A percentile compares a stretch with the other conserved stretches of the same genome.
These are phyloP conservation scores for Habrosyne pyritoides DNA, from an alignment of 2,888 invertebrate species.

Conservation along the genomic window DNA sequence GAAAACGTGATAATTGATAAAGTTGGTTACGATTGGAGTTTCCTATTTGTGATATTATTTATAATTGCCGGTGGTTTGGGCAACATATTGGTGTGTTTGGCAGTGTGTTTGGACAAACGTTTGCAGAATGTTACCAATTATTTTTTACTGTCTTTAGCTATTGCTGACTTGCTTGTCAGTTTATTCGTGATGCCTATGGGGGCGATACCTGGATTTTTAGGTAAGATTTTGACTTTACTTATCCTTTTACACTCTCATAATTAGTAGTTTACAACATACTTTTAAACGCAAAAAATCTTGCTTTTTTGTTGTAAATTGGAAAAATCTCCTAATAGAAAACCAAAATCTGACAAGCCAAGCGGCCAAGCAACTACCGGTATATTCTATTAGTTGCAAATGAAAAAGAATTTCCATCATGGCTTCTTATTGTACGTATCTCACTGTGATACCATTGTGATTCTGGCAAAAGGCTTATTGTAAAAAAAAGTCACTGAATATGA, in stretches of 20 bases:
- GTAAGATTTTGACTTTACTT: conserved; percentile 89
- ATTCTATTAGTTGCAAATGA: too few species aligned
- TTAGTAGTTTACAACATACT: too few species aligned
- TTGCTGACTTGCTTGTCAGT: conserved; percentile 96
- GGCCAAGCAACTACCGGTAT: too few species aligned
- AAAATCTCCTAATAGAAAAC: too few species aligned
- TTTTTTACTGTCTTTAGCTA: conserved; percentile 95
- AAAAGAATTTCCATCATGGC: too few species aligned
- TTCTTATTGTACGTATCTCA: too few species aligned
- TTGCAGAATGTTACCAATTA: conserved; percentile 98
- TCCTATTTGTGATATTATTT: conserved; percentile 92
- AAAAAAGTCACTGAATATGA: neutral
- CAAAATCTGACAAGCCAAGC: too few species aligned
- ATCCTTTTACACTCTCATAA: too few species aligned
- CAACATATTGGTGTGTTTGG: conserved; percentile 96
- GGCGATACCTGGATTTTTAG: conserved; percentile 95
- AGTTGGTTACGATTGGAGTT: conserved; percentile 89
- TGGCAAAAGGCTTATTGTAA: neutral
- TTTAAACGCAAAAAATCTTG: too few species aligned
- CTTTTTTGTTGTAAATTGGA: too few species aligned
- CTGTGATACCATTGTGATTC: neutral
- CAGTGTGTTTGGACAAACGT: conserved; percentile 94
- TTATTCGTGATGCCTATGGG: conserved; percentile 98
- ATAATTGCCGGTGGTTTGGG: conserved; percentile 95
- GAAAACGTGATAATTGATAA: conserved; percentile 42